Conservation (phyloP, 2,888 invertebrate species). For the Dryococelus australis region DNA sequence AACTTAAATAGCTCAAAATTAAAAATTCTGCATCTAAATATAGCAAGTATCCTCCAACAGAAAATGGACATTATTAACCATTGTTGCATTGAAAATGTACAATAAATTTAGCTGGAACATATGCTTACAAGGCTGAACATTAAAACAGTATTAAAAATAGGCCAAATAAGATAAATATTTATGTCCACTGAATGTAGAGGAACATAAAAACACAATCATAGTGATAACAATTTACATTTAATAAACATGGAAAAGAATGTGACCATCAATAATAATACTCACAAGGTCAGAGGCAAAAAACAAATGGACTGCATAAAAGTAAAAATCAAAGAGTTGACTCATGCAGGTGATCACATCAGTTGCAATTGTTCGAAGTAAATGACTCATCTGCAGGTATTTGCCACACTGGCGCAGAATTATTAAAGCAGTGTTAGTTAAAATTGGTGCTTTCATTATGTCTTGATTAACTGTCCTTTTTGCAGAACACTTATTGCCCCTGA, state of each 20-base stretch:
- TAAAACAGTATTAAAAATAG: no score
- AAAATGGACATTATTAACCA: no score
- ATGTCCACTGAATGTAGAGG: no score
- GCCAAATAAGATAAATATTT: no score
- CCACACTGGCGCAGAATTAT: conserved; percentile 89
- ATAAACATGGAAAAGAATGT: background rate
- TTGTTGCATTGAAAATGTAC: no score
- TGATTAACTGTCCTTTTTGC: conserved; percentile 28
- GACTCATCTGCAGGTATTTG: conserved; percentile 92
- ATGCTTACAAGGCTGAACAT: no score
- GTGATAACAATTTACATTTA: no score
- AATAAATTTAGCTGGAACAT: no score
- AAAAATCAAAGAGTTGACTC: conserved; percentile 93
- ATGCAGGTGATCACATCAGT: conserved; percentile 89
- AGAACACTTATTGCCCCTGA: background rate
- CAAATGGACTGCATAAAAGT: conserved; percentile 85
- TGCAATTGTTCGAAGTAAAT: conserved; percentile 86
- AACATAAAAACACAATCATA: no score
- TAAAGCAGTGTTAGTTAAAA: conserved; percentile 91
- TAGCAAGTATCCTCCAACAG: no score
- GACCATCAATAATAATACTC: conserved; percentile 51
- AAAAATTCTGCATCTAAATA: no score
- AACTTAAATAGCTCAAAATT: no score
- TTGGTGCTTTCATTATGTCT: conserved; percentile 58
- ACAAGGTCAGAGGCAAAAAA: conserved; percentile 84